Base-by-base conservation (phyloP, 2,113 vertebrate genomes). In the Chaetorhynchus papuensis region DNA sequence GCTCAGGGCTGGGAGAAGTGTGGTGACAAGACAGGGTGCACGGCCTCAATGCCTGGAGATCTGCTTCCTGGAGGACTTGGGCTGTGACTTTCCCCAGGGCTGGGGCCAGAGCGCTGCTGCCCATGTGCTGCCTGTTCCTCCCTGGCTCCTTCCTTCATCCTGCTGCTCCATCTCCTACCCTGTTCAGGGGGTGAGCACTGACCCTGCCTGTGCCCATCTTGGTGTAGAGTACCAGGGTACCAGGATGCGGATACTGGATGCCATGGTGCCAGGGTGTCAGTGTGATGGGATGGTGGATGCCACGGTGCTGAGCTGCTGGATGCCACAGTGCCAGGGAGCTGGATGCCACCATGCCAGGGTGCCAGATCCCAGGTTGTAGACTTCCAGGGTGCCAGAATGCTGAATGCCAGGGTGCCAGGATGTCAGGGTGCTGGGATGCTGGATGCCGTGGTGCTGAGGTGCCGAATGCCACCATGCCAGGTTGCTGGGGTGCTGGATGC, bases 41-140 rank as follows among this genome's bases (percentile, higher is more conserved):
- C 0, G 1, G 65, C 65, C 74, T 84, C 2, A 4, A 56, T 0
- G 1, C 60, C 61, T 19, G 56, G 61, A 82, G 57, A 94, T 74
- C 42, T 0, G 3, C 63, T 83, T 74, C 80, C 59, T 16, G 1
- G 10, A 57, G 89, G 28, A 52, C 61, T 52, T n/a, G 3, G 2
- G 56, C 90, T 63, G 81, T 8, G 4, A 44, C 49, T 71, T 90
- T 52, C 19, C 27, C 18, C 3, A 12, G 50, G 63, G 82, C 45
- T 6, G 15, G 74, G 42, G 47, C 79, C 0, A 1, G 76, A 41
- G 49, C 0, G 0, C 33, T 0, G 1, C 79, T 81, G 49, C 70
- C 75, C 0, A 1, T 7, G 7, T 10, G 5, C 87, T 89, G 41
- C 59, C 59, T 27, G 26, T 80, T 77, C 59, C 39, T 59, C n/a